Evolutionary conservation across 1,140 invertebrate genomes (phyloP), one percentile per base, ranked within the genome.

Genomic region (Rhynchophorus ferrugineus): DNA sequence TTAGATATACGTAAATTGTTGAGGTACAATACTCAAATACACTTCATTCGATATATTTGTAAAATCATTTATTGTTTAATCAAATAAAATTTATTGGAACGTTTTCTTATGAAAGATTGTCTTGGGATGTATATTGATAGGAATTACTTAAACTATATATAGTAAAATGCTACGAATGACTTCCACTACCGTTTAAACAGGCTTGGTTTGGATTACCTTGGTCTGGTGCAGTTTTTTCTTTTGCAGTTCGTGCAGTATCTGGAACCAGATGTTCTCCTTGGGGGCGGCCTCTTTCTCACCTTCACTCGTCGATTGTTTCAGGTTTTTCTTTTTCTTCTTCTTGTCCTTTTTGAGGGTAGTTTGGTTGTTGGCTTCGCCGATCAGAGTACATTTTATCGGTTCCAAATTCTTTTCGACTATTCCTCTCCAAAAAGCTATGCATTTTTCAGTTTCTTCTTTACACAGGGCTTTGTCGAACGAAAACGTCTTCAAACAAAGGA

Each of bases 361-460:
- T 49, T 47, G 20, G 13, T 21, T 48, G 38, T 52, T 52, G 1
- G 34, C 42, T 8, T n/a, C 36, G 29, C 56, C 46, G n/a, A 62
- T 50, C n/a, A 60, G 24, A 2, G 53, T 49, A 35, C 61, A 62
- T 38, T 62, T 62, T 8, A 62, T 52, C 3, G 61, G 58, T 24
- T 53, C 50, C 42, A 62, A 44, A 33, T 62, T 60, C 49, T 55
- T 60, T 35, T 54, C 48, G 35, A 60, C 49, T 9, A 62, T 54
- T 18, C 53, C 58, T 19, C 47, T 58, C 61, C 61, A 62, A 39
- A 62, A 62, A 9, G 42, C 29, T 8, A 62, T 52, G 35, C 61
- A 62, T 53, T 62, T 62, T 45, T 58, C 54, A 11, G 54, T 52
- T 39, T 60, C 61, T 19, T 54, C 49, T 14, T 54, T 44, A 21